Evolutionary conservation across 1,140 invertebrate genomes (phyloP).

Genomic region (Parapsyche elsis): DNA sequence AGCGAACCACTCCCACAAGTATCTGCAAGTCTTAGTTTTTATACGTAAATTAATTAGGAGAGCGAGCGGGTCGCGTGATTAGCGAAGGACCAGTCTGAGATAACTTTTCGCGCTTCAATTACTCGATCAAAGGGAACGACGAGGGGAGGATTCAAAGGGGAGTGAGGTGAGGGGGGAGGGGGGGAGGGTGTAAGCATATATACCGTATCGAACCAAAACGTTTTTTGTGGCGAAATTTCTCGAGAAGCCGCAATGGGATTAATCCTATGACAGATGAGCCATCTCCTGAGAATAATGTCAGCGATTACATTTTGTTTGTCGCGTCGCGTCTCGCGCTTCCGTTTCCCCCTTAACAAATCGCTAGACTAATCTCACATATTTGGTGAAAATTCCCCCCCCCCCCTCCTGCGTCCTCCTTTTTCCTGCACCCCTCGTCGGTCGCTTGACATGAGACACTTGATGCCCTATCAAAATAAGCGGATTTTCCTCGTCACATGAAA

Average conservation of each 20-base stretch:
- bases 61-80: too few relatives aligned
- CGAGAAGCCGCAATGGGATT: conserved; percentile 30
- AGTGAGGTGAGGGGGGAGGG: too few relatives aligned
- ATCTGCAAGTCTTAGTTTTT: too few relatives aligned
- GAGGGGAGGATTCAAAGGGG: not conserved
- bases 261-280: conserved; percentile 51
- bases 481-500: not conserved
- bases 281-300: conserved; percentile 45
- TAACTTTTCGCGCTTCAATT: too few relatives aligned
- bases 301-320: conserved; percentile 55
- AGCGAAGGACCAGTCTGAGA: too few relatives aligned
- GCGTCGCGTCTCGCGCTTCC: conserved; percentile 29
- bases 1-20: too few relatives aligned
- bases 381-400: not conserved
- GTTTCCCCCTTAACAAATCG: conserved; percentile 49
- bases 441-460: not conserved
- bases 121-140: too few relatives aligned
- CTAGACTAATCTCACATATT: conserved; percentile 43
- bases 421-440: not conserved
- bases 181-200: not conserved
- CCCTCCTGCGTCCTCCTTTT: not conserved
- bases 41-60: too few relatives aligned
- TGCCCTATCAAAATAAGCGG: not conserved
- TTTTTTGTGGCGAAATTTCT: not conserved
- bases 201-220: not conserved